Conservation (phyloP, 2,113 vertebrate genomes). For the Thunnus thynnus region DNA sequence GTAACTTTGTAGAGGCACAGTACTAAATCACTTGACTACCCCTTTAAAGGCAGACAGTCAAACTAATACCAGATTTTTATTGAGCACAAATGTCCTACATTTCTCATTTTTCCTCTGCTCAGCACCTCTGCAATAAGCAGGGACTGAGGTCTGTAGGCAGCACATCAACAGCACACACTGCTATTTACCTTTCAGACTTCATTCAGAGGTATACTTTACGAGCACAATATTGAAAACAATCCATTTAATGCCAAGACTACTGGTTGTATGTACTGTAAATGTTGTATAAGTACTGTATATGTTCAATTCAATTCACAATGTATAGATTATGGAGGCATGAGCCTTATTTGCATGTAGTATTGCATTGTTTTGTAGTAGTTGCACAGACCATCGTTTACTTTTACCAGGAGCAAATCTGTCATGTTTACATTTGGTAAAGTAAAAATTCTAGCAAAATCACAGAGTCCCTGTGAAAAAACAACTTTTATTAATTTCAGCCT, state of each 20-base stretch:
- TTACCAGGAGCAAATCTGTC: background rate
- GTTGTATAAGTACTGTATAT: constrained; percentile 8
- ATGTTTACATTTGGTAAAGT: background rate
- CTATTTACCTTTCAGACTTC: background rate
- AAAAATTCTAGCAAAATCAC: background rate
- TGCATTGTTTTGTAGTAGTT: constrained; percentile 22
- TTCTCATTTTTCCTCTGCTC: background rate
- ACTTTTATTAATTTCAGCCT: background rate
- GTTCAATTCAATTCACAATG: background rate
- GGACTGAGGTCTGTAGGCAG: background rate
- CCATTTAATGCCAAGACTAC: background rate
- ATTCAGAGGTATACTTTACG: background rate
- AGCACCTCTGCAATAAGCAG: background rate
- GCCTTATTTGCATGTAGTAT: constrained; percentile 21
- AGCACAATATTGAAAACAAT: background rate
- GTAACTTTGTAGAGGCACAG: too few species aligned
- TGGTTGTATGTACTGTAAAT: constrained; percentile 21
- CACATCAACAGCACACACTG: background rate
- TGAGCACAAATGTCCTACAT: background rate
- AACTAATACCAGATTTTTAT: too few species aligned
- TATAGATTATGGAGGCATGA: constrained; percentile 12
- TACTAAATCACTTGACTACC: too few species aligned
- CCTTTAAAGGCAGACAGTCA: too few species aligned
- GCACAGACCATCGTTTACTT: constrained; percentile 37
- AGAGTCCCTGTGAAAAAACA: background rate